Evolutionary conservation across 2,888 invertebrate species (phyloP), one percentile per base, ranked within the genome.

Genomic region (Cephus sareptanus): DNA sequence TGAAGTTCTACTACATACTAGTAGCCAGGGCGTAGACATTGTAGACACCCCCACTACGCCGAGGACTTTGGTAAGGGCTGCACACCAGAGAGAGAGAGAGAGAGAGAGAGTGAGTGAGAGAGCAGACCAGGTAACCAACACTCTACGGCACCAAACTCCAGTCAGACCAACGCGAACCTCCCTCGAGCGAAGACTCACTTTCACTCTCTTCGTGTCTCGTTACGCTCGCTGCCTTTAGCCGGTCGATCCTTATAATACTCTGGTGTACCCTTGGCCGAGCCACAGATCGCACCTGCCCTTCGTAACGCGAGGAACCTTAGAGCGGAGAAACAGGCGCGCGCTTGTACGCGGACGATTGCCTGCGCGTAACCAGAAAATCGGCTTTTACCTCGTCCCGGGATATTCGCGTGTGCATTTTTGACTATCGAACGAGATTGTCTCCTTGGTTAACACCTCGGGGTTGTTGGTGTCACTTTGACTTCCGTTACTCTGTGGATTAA

Each of bases 21-120:
- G 92, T 93, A 93, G 93, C 92, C 93, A 93, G 93, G 93, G 94
- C 94, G 90, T 89, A 90, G 88, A 89, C 89, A 86, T 85, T 85
- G 85, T 87, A 83, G 87, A 83, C 85, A 84, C 76, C 83, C 83
- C 83, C 79, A 79, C 81, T 80, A 31, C 71, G 1, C 71, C 31
- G 71, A 13, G 33, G 33, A 80, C 81, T 77, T 81, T 80, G 86
- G 89, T 87, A 90, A 90, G 91, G 91, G 91, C 90, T 88, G 37
- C 77, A 85, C 88, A 84, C 85, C 81, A 85, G 87, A 56, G 56
- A 35, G 35, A 34, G 34, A 34, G 33, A 33, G 34, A 34, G 34
- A 31, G 34, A 31, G 31, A 31, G 31, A 33, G 33, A 33, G 33
- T 4, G 34, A 34, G 33, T 4, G 33, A 33, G 34, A 34, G 34